Evolutionary conservation across 2,888 invertebrate genomes (phyloP).

Genomic region (Protophormia terraenovae): DNA sequence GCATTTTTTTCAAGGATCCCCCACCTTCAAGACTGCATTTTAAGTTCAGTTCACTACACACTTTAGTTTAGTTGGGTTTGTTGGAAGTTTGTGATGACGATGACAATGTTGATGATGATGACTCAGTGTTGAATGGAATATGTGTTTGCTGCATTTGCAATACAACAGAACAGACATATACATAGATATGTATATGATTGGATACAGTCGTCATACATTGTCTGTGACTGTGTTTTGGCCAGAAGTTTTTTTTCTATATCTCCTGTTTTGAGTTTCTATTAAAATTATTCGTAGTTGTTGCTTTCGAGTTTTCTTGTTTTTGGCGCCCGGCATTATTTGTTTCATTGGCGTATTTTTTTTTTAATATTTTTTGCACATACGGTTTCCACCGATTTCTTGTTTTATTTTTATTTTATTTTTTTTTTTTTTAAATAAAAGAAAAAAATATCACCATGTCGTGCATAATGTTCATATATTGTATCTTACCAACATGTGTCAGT

Average conservation of each 20-base stretch:
- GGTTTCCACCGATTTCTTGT: constrained; percentile 45
- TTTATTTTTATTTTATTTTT: no score
- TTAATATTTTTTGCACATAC: not conserved
- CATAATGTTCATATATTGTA: not conserved
- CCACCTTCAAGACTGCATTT: constrained; percentile 1
- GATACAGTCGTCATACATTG: constrained; percentile 19
- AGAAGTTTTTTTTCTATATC: constrained; percentile 28
- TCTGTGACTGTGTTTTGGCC: constrained; percentile 45
- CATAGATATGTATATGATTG: not conserved
- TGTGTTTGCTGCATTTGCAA: constrained; percentile 39
- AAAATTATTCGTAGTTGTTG: not conserved
- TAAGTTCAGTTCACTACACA: not conserved
- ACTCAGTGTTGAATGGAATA: constrained; percentile 34
- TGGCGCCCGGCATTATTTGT: constrained; percentile 61
- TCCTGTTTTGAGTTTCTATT: constrained; percentile 4
- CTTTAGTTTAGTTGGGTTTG: constrained; percentile 3
- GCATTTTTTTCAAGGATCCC: not conserved
- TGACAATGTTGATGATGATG: no score
- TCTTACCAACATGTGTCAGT: constrained; percentile 62
- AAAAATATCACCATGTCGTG: constrained; percentile 38
- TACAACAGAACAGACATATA: not conserved
- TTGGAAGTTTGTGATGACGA: constrained; percentile 25
- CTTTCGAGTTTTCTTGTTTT: constrained; percentile 26
- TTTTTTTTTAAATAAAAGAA: no score
- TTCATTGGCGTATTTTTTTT: constrained; percentile 16